phyloP scores from a whole-genome alignment of 2,888 invertebrate species.

The Drosophila barbarae region DNA sequence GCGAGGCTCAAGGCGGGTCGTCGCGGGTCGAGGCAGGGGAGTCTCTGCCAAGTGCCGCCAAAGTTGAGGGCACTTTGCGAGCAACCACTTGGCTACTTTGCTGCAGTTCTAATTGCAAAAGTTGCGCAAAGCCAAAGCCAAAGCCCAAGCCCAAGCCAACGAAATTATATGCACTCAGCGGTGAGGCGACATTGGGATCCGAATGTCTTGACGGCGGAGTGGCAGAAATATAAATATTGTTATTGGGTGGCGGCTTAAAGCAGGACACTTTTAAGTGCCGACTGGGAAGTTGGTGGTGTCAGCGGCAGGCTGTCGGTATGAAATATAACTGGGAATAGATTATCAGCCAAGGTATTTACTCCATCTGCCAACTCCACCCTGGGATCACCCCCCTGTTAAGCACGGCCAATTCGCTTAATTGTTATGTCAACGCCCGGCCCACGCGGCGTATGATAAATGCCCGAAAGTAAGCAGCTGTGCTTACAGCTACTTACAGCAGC shows the following conservation, averaged over 20 bases:
- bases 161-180: constrained; percentile 60
- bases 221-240: constrained; percentile 37
- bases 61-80: constrained; percentile 39
- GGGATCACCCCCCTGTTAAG: constrained; percentile 1
- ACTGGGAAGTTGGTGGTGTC: constrained; percentile 19
- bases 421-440: constrained; percentile 53
- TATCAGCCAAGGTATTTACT: constrained; percentile 26
- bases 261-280: constrained; percentile 11
- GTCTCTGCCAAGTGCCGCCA: constrained; percentile 27
- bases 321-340: constrained; percentile 41
- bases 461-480: constrained; percentile 38
- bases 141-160: constrained; percentile 25
- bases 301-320: constrained; percentile 33
- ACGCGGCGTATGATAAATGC: constrained; percentile 48
- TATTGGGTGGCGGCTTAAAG: constrained; percentile 17
- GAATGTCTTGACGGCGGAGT: constrained; percentile 8
- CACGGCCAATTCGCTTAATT: constrained; percentile 52
- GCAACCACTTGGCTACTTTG: constrained; percentile 53
- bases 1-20: background rate
- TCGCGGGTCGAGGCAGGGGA: background rate
- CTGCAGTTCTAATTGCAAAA: constrained; percentile 67
- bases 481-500: constrained; percentile 39
- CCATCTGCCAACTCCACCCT: background rate
- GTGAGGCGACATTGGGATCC: constrained; percentile 9
- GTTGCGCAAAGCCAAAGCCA: constrained; percentile 41